phyloP scores from a whole-genome alignment of 2,113 vertebrate genomes.

The Myotis yumanensis region DNA sequence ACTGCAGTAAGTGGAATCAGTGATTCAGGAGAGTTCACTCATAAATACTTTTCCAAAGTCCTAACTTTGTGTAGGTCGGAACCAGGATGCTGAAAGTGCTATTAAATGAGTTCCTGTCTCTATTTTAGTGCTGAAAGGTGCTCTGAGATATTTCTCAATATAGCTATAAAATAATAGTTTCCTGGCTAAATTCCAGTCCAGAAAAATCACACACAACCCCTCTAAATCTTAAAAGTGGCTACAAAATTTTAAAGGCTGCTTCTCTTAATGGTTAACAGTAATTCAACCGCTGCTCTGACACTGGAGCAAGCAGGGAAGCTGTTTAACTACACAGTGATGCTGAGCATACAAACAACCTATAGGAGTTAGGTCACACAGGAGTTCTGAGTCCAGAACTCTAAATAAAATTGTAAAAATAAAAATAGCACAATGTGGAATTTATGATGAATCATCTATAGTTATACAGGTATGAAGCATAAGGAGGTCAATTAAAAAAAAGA shows the following conservation, averaged over 20 bases:
- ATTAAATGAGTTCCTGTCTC: slow-evolving; percentile 54
- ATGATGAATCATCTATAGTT: not conserved
- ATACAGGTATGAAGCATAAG: not conserved
- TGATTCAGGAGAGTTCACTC: slow-evolving; percentile 59
- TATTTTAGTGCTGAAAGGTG: slow-evolving; percentile 59
- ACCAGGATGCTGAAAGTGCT: not conserved
- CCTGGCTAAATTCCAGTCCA: slow-evolving; percentile 41
- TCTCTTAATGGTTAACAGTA: not conserved
- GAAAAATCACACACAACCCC: not conserved
- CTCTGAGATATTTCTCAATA: slow-evolving; percentile 40
- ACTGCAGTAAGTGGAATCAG: slow-evolving; percentile 41
- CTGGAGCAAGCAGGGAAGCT: not conserved
- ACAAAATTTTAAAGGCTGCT: slow-evolving; percentile 9
- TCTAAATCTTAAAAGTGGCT: slow-evolving; percentile 48
- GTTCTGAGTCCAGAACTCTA: not conserved
- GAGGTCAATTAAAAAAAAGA: not conserved
- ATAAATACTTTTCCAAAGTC: slow-evolving; percentile 60
- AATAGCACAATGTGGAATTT: not conserved
- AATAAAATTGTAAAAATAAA: slow-evolving; percentile 28
- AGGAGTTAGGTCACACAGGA: not conserved
- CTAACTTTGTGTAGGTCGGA: slow-evolving; percentile 8
- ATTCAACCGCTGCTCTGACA: not conserved
- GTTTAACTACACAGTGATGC: not conserved
- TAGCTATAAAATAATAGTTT: slow-evolving; percentile 53
- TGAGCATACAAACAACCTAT: not conserved